Evolutionary conservation across 2,888 invertebrate genomes (phyloP).

Genomic region (Ctena decussata): DNA sequence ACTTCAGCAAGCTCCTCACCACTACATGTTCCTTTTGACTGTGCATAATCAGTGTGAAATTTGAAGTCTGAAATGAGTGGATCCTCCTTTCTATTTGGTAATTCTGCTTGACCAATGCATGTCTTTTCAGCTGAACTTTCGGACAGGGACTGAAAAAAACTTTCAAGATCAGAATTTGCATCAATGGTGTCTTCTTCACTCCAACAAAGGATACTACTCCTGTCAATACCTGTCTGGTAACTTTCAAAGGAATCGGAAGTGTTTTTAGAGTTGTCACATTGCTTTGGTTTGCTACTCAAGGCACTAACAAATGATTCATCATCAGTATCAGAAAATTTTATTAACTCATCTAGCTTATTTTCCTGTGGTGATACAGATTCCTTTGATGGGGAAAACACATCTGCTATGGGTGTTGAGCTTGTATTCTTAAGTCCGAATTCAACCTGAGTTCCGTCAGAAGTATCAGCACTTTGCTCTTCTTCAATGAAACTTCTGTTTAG

Average conservation of each 20-base stretch:
- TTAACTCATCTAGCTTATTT: background rate
- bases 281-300: background rate
- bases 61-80: too few relatives aligned
- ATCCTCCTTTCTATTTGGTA: background rate
- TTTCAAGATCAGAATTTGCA: background rate
- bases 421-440: background rate
- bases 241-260: background rate
- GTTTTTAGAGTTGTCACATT: background rate
- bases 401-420: background rate
- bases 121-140: background rate
- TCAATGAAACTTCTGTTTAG: background rate
- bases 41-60: too few relatives aligned
- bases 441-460: background rate
- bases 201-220: background rate
- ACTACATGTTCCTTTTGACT: background rate
- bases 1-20: background rate
- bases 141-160: background rate
- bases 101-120: background rate
- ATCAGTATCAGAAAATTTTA: background rate
- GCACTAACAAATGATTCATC: slow-evolving; percentile 7
- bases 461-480: background rate
- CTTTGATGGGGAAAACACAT: background rate
- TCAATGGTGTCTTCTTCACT: background rate
- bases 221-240: background rate
- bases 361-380: background rate